Evolutionary conservation across 2,888 invertebrate species (phyloP), one percentile per base, ranked within the genome.

Genomic region (Auanema sp.): DNA sequence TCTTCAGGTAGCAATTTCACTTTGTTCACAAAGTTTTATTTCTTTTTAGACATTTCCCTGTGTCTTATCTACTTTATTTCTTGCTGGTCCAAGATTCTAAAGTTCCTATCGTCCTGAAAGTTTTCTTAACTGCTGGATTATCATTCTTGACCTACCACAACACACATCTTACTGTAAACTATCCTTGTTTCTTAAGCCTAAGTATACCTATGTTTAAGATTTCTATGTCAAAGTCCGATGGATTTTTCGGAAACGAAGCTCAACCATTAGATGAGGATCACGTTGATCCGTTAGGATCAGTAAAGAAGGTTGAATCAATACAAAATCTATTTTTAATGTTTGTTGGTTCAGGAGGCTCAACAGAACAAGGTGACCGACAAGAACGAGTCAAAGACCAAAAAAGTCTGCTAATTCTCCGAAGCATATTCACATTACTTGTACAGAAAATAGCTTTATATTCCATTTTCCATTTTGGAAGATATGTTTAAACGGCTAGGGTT

Each of bases 91-190:
- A 64, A 16, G 76, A 75, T 54, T 64, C 66, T 41, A 72, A 76
- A 59, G 72, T 75, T 11, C 74, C 74, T 12, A 33, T 71, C 21
- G 41, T 70, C 16, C 59, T 76, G 49, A 68, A 68, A 21, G 21
- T 62, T 21, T 68, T 73, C 64, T 64, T 76, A 6, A 59, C 68
- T 21, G 69, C 69, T 14, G 76, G 73, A 12, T 66, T 75, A 41
- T 42, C 64, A 41, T 76, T 76, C 70, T 60, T 76, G 21, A 73
- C 71, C 51, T 76, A 76, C 58, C 76, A 76, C 47, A 76, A 76
- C 53, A 70, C 65, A 24, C 76, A 76, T 70, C 66, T 76, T 25
- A 76, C 76, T 23, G 72, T 74, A n/a, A 44, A 69, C 56, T n/a
- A n/a, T n/a, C 51, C n/a, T 2, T 56, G 14, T 61, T 52, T 52